Evolutionary conservation across 2,888 invertebrate genomes (phyloP).

Genomic region (Drosophila cyrtoloma): DNA sequence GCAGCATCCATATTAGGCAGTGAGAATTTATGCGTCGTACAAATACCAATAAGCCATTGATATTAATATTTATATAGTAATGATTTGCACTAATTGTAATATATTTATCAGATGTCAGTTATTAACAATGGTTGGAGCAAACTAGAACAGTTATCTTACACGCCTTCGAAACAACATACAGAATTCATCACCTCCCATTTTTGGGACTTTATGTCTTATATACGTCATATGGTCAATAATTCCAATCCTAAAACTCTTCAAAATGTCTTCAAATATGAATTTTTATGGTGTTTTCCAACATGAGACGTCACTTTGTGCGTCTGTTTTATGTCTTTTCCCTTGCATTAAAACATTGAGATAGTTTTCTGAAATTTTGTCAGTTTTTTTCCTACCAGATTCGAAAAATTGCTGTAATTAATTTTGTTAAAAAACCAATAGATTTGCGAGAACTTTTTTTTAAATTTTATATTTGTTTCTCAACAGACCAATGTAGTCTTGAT

Average conservation of each 20-base stretch:
- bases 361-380: not conserved
- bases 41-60: conserved; percentile 33
- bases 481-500: accelerated
- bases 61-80: not conserved
- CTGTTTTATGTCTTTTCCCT: not conserved
- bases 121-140: not conserved
- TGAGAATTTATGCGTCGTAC: conserved; percentile 46
- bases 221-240: not conserved
- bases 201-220: not conserved
- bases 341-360: not conserved
- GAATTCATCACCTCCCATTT: not conserved
- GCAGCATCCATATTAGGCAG: conserved; percentile 45
- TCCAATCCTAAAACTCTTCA: not conserved
- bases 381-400: not conserved
- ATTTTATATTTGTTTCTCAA: not conserved
- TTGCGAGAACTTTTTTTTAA: not conserved
- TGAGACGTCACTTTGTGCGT: not conserved
- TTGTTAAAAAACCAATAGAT: not conserved
- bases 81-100: not conserved
- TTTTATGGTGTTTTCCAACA: accelerated
- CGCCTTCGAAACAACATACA: not conserved
- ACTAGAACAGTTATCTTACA: not conserved
- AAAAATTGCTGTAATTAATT: not conserved
- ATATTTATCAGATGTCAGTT: not conserved
- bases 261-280: not conserved